Base-by-base conservation (phyloP, 2,888 invertebrate genomes). In the Trichopoda pennipes region DNA sequence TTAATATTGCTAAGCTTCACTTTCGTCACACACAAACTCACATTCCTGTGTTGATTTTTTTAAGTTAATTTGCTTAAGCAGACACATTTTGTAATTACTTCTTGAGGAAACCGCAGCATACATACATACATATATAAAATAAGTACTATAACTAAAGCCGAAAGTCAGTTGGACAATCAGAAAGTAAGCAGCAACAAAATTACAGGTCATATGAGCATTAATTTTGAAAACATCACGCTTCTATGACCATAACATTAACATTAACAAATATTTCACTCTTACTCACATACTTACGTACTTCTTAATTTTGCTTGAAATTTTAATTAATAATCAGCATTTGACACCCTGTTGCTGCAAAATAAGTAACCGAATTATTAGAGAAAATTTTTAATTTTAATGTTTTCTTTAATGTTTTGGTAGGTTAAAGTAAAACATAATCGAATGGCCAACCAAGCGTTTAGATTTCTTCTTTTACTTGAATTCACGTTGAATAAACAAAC, bases 41-140 rank as follows among this genome's bases (percentile, higher is more conserved):
- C 38, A 79, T 79, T 82, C 82, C 72, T 82, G 82, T 63, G 55
- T 42, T 82, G 82, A 58, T 42, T 42, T 47, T 42, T 12, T 49
- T 19, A 35, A 51, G 42, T 51, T 47, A 70, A 72, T 66, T 73
- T 78, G 8, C 38, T 81, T 56, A 76, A 82, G 79, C 75, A 72
- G 82, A 79, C 82, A 76, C 19, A 61, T 82, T 82, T 82, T 82
- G 79, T 82, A 82, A 82, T 79, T 79, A 82, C 47, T 58, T 58
- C 69, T 70, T 53, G 21, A 53, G 55, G 53, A 70, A 75, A 76
- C 51, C 53, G 23, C 63, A 51, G 23, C 19, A 16, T 17, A 42
- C 16, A 53, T 4, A n/a, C 14, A 38, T n/a, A 19, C 14, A 21
- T 4, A 21, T 21, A 12, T 16, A 55, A 6, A 6, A 28, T 28